Conservation (phyloP, 2,113 vertebrate species). For the Planiliza haematocheilus region DNA sequence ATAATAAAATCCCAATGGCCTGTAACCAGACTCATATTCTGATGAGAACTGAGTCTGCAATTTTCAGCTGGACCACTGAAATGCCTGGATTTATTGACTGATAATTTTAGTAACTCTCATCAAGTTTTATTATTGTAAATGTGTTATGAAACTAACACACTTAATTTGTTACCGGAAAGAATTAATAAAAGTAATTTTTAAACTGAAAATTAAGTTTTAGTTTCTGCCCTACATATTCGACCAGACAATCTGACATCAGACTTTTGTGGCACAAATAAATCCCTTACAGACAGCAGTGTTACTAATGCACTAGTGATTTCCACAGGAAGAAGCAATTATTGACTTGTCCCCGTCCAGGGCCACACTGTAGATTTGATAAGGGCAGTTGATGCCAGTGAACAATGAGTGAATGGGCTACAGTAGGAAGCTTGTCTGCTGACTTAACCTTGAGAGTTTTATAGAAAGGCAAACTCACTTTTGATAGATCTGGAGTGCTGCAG, state of each 20-base stretch:
- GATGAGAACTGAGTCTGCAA: too few relatives aligned
- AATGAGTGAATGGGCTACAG: background rate
- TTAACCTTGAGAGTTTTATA: background rate
- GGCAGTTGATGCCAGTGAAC: background rate
- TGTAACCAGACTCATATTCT: too few relatives aligned
- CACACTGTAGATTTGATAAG: constrained; percentile 12
- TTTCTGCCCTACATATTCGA: background rate
- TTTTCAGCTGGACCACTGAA: too few relatives aligned
- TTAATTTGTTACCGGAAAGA: too few relatives aligned
- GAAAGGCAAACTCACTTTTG: background rate
- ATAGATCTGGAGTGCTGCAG: background rate
- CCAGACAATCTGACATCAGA: background rate
- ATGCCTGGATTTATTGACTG: too few relatives aligned
- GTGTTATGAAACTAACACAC: too few relatives aligned
- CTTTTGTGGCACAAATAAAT: background rate
- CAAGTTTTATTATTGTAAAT: too few relatives aligned
- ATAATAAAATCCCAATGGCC: too few relatives aligned
- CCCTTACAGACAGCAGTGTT: constrained; percentile 6
- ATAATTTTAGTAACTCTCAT: too few relatives aligned
- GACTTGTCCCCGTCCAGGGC: constrained; percentile 9
- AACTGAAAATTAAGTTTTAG: background rate
- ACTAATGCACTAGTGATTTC: constrained; percentile 17
- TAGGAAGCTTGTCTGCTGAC: background rate
- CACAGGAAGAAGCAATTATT: constrained; percentile 25
- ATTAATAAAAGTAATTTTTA: background rate